Conservation (phyloP, 2,113 vertebrate species). For the Heterotis niloticus region DNA sequence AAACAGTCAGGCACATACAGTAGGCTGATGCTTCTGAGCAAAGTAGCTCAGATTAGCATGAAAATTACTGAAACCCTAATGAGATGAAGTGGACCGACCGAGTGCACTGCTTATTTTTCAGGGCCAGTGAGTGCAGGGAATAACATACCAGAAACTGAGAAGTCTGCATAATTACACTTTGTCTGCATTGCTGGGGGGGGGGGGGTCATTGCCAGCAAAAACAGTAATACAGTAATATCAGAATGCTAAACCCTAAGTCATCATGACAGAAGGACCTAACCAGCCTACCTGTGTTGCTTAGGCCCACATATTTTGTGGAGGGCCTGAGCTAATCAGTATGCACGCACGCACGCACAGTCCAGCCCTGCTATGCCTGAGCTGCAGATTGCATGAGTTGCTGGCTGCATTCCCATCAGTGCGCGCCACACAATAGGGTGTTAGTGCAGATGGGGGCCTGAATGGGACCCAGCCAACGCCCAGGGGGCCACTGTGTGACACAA, state of each 20-base stretch:
- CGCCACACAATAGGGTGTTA: slow-evolving; percentile 62
- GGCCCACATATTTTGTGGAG: too few relatives aligned
- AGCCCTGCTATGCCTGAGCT: too few relatives aligned
- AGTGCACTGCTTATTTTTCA: background rate
- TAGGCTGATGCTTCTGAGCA: background rate
- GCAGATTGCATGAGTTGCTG: slow-evolving; percentile 48
- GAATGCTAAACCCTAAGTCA: too few relatives aligned
- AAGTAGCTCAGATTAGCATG: background rate
- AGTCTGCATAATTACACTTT: background rate
- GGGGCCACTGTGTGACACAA: slow-evolving; percentile 49
- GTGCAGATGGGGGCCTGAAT: slow-evolving; percentile 60
- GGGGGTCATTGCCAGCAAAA: too few relatives aligned
- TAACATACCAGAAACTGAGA: slow-evolving; percentile 3
- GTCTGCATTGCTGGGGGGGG: background rate
- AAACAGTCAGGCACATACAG: background rate
- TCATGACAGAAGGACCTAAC: too few relatives aligned
- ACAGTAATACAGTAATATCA: too few relatives aligned
- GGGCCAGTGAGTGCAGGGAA: background rate
- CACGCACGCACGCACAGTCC: too few relatives aligned
- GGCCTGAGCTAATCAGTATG: too few relatives aligned
- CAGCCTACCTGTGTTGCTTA: too few relatives aligned
- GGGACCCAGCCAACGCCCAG: slow-evolving; percentile 37
- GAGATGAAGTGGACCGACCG: background rate
- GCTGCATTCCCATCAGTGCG: slow-evolving; percentile 51
- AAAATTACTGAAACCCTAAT: background rate